A percentile compares a stretch with the other conserved stretches of the same genome.
Evolutionary conservation across 2,797 vertebrate genomes (phyloP).

Genomic region (Meda fulgida): DNA sequence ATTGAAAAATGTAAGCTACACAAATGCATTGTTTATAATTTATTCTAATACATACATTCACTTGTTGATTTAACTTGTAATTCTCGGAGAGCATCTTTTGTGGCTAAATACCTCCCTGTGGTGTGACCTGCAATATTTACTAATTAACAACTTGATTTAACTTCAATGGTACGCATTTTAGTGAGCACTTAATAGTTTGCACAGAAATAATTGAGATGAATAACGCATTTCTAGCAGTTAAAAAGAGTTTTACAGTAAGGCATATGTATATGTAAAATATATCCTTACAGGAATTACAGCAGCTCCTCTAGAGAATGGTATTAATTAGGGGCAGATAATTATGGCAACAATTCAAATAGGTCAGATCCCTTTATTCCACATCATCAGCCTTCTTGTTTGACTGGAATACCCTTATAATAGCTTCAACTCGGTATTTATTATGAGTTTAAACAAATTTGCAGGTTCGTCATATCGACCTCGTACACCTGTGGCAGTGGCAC

Average conservation of each 20-base stretch:
- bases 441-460: background rate
- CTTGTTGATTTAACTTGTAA: background rate
- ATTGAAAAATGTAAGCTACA: background rate
- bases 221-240: background rate
- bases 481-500: background rate
- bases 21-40: background rate
- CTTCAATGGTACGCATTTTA: background rate
- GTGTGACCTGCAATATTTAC: background rate
- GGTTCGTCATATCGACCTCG: constrained; percentile 6
- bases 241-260: constrained; percentile 10
- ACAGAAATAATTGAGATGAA: background rate
- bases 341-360: constrained; percentile 60
- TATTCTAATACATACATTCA: background rate
- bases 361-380: constrained; percentile 44
- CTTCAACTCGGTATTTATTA: background rate
- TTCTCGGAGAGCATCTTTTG: background rate
- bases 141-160: background rate
- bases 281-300: constrained; percentile 31
- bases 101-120: background rate
- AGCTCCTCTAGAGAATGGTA: constrained; percentile 13
- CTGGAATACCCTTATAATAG: background rate
- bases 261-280: constrained; percentile 30
- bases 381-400: background rate
- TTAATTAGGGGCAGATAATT: constrained; percentile 64
- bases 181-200: background rate